phyloP scores from a whole-genome alignment of 2,113 vertebrate genomes.

The Tiliqua scincoides region DNA sequence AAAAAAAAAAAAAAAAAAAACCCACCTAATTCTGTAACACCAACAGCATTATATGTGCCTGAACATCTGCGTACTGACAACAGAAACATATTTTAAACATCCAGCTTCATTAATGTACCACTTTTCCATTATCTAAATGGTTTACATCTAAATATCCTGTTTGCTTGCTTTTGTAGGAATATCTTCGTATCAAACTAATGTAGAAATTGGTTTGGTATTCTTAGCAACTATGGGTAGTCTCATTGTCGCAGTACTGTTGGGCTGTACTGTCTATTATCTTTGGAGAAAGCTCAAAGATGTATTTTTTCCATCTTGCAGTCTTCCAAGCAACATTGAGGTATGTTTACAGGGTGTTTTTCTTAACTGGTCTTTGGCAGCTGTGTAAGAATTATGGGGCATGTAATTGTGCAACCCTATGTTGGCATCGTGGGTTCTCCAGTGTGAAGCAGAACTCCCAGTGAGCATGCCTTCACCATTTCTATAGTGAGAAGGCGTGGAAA shows the following conservation, averaged over 20 bases:
- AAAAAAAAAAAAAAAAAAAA: too few species aligned
- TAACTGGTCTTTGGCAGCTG: background rate
- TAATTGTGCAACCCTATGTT: background rate
- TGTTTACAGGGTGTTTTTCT: slow-evolving; percentile 15
- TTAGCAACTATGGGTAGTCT: background rate
- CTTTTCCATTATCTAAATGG: background rate
- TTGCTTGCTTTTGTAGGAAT: slow-evolving; percentile 37
- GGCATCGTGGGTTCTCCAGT: background rate
- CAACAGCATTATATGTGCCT: background rate
- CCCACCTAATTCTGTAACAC: background rate
- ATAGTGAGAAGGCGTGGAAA: background rate
- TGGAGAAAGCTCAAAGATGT: slow-evolving; percentile 45
- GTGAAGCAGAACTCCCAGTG: background rate
- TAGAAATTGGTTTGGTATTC: background rate
- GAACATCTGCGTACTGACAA: background rate
- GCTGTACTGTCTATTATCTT: background rate
- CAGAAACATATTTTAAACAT: background rate
- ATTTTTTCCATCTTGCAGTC: slow-evolving; percentile 72
- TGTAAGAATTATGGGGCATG: background rate
- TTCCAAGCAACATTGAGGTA: slow-evolving; percentile 72
- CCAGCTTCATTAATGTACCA: background rate
- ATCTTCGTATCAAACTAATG: background rate
- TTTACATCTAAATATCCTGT: background rate
- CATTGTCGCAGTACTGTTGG: rapidly evolving
- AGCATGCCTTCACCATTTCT: background rate